A percentile compares a stretch with the other conserved stretches of the same genome.
phyloP scores from a whole-genome alignment of 23 tunicate species.

The Phallusia fumigata region DNA sequence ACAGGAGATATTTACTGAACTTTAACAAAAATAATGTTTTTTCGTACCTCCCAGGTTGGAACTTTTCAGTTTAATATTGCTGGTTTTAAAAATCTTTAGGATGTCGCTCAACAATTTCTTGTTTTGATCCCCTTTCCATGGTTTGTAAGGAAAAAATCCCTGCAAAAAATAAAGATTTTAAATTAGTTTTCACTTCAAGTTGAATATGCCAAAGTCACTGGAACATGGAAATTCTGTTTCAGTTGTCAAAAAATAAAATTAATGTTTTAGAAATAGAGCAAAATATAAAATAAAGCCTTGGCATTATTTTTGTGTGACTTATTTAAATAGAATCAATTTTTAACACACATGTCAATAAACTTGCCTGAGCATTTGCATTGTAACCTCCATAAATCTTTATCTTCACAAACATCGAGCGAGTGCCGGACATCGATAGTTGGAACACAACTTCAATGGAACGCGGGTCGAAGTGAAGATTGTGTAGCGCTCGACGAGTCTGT shows the following conservation, averaged over 20 bases:
- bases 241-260: too few species aligned
- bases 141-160: constrained; percentile 55
- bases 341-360: too few species aligned
- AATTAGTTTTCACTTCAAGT: neutral
- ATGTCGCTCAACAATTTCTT: neutral
- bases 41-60: constrained; percentile 5
- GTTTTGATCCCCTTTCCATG: constrained; percentile 18
- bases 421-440: neutral
- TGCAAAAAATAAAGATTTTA: constrained; percentile 9
- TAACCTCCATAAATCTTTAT: constrained; percentile 29
- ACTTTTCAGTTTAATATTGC: neutral
- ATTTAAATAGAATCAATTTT: too few species aligned
- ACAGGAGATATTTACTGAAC: neutral
- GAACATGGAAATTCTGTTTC: neutral
- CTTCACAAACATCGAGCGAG: constrained; percentile 14
- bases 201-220: neutral
- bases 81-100: neutral
- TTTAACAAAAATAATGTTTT: neutral
- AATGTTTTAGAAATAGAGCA: neutral
- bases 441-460: neutral
- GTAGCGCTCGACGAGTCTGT: neutral
- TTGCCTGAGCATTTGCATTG: constrained; percentile 29
- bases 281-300: too few species aligned
- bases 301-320: too few species aligned
- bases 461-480: neutral